phyloP scores from a whole-genome alignment of 2,113 vertebrate species.

The Aramus guarauna region DNA sequence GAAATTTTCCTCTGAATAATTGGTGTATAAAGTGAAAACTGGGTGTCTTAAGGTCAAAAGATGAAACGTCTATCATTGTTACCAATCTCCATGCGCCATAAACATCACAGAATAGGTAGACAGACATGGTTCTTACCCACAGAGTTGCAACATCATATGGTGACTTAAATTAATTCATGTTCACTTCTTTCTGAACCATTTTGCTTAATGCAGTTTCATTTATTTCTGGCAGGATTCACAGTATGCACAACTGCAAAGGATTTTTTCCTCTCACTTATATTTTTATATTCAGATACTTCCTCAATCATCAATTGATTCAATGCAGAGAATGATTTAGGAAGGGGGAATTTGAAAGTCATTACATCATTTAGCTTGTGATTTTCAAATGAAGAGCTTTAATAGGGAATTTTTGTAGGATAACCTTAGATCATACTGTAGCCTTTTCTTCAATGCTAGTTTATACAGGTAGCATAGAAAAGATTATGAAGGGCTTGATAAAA shows the following conservation, averaged over 20 bases:
- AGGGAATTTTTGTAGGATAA: background rate
- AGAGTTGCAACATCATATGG: background rate
- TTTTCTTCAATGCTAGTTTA: constrained; percentile 11
- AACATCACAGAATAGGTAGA: background rate
- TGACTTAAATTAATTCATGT: background rate
- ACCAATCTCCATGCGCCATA: background rate
- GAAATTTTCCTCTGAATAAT: background rate
- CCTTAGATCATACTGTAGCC: background rate
- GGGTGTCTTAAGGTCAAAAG: background rate
- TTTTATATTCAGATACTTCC: constrained; percentile 5
- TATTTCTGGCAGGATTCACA: background rate
- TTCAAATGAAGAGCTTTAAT: constrained; percentile 34
- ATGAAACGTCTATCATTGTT: background rate
- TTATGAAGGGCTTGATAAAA: constrained; percentile 28
- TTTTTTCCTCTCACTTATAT: background rate
- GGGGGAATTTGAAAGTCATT: constrained; percentile 12
- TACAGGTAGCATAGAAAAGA: background rate
- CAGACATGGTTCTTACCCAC: background rate
- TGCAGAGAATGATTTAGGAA: constrained; percentile 15
- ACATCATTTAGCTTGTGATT: constrained; percentile 13
- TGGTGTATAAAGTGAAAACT: background rate
- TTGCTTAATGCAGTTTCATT: constrained; percentile 14
- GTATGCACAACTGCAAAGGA: background rate
- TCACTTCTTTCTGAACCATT: background rate
- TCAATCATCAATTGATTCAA: constrained; percentile 3